Evolutionary conservation across 2,113 vertebrate species (phyloP).

Genomic region (Rhinoptilus africanus): DNA sequence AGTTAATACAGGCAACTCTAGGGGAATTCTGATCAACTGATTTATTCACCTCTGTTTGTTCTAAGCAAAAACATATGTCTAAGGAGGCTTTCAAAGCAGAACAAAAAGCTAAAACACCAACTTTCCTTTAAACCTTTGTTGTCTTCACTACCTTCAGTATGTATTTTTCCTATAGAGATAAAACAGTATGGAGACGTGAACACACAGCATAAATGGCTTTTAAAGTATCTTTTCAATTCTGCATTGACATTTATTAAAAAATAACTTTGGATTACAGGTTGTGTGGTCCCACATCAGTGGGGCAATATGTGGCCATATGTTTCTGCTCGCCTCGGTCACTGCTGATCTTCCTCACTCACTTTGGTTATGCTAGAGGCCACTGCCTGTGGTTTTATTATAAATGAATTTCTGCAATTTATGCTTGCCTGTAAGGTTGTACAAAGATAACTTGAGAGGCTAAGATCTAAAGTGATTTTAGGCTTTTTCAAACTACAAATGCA

Average conservation of each 20-base stretch:
- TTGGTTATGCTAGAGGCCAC: background rate
- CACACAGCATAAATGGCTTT: background rate
- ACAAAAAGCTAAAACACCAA: background rate
- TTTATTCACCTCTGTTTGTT: constrained; percentile 70
- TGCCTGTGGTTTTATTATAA: background rate
- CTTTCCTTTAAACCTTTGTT: background rate
- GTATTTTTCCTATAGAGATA: background rate
- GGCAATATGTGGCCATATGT: background rate
- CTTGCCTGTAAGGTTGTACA: background rate
- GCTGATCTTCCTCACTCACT: background rate
- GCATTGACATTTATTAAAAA: background rate
- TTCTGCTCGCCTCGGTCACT: background rate
- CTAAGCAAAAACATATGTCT: constrained; percentile 73
- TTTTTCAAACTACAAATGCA: background rate
- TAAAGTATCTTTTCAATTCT: background rate
- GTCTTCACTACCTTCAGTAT: background rate
- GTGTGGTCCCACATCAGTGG: background rate
- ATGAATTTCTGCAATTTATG: background rate
- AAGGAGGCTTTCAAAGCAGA: constrained; percentile 42
- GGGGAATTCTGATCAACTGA: constrained; percentile 44
- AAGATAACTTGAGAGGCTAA: background rate
- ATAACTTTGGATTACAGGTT: background rate
- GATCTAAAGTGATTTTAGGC: background rate
- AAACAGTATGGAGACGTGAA: background rate
- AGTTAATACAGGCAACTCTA: constrained; percentile 64